Conservation (phyloP, 1,140 invertebrate species). For the Hylyphantes graminicola region DNA sequence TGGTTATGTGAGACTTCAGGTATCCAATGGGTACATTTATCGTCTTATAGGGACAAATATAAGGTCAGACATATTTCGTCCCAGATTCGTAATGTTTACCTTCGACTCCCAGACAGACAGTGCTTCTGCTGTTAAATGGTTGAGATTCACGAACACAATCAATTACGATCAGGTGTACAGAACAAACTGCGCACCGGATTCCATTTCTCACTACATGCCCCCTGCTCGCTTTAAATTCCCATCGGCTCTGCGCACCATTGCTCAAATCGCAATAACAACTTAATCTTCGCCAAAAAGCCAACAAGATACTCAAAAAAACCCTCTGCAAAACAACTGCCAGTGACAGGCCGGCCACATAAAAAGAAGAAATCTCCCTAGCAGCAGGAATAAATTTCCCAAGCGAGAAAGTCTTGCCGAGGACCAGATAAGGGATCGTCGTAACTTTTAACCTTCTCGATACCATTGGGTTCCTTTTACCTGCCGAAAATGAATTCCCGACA, state of each 20-base stretch:
- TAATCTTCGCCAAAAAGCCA: constrained; percentile 9
- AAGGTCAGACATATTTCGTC: too few relatives aligned
- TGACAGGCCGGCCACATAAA: constrained; percentile 9
- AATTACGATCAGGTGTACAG: too few relatives aligned
- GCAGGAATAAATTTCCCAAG: constrained; percentile 17
- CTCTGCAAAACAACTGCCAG: not conserved
- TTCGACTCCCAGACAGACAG: too few relatives aligned
- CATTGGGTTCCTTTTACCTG: not conserved
- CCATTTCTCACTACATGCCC: constrained; percentile 6
- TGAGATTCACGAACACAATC: too few relatives aligned
- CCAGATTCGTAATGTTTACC: too few relatives aligned
- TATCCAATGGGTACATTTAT: too few relatives aligned
- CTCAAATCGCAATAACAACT: constrained; percentile 27
- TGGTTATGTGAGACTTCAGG: too few relatives aligned
- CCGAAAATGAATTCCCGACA: constrained; percentile 4
- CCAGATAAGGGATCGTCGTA: constrained; percentile 25
- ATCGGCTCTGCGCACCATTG: not conserved
- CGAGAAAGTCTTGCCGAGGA: constrained; percentile 22
- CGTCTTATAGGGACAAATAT: too few relatives aligned
- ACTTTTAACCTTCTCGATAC: constrained; percentile 22
- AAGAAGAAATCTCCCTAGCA: not conserved
- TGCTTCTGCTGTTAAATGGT: too few relatives aligned
- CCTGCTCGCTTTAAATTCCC: constrained; percentile 16
- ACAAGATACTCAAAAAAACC: not conserved
- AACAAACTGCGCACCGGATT: too few relatives aligned